phyloP scores from a whole-genome alignment of 2,888 invertebrate species.

The Leistus spinibarbis region DNA sequence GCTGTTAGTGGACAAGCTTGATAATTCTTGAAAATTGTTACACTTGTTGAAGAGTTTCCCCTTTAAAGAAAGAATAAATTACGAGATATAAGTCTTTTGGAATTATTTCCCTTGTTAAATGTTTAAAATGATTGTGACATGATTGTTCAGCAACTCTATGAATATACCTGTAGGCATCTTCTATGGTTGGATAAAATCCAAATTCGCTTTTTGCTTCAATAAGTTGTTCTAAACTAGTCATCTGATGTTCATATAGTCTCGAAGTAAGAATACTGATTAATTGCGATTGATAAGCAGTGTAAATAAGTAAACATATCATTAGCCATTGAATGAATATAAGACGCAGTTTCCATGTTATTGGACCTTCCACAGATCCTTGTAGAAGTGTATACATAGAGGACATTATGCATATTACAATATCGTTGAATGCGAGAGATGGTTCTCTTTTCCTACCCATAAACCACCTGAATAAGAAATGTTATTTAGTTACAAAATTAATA shows the following conservation, averaged over 20 bases:
- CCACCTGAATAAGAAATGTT: conserved; percentile 13
- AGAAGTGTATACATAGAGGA: conserved; percentile 24
- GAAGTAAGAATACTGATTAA: conserved; percentile 23
- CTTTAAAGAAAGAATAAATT: too few species aligned
- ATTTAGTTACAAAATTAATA: neutral
- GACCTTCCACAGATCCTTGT: conserved; percentile 21
- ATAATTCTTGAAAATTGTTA: conserved; percentile 42
- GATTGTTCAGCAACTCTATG: too few species aligned
- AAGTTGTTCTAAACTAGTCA: conserved; percentile 27
- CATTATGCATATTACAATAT: conserved; percentile 22
- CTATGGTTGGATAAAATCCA: conserved; percentile 29
- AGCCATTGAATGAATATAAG: conserved; percentile 25
- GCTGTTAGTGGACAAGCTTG: conserved; percentile 41
- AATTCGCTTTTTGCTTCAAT: conserved; percentile 11
- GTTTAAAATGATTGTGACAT: too few species aligned
- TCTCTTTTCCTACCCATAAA: conserved; percentile 16
- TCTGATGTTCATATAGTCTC: conserved; percentile 16
- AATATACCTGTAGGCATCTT: conserved; percentile 18
- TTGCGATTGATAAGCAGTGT: conserved; percentile 25
- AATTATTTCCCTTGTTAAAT: too few species aligned
- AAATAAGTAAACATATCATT: conserved; percentile 18
- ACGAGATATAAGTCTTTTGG: too few species aligned
- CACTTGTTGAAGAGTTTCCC: neutral
- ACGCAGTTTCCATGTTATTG: conserved; percentile 20
- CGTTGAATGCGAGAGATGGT: conserved; percentile 8